Conservation (phyloP, 2,797 vertebrate genomes). For the Phrynocephalus vlangalii region DNA sequence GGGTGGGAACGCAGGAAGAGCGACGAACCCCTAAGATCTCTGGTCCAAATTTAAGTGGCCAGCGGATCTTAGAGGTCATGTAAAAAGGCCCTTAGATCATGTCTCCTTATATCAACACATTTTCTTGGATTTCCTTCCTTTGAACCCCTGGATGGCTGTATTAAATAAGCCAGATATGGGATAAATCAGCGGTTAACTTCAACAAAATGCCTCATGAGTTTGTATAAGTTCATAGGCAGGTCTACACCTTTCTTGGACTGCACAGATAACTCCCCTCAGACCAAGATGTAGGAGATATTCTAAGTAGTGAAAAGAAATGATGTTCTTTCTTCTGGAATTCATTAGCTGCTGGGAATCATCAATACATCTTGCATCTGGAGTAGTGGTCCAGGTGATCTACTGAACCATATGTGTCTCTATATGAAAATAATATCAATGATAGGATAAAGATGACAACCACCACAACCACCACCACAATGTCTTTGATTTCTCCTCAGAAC, state of each 20-base stretch:
- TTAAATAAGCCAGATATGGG: not conserved
- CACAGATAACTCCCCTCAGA: no score
- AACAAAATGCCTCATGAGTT: not conserved
- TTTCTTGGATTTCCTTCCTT: not conserved
- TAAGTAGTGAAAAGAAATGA: not conserved
- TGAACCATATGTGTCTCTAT: not conserved
- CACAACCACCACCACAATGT: no score
- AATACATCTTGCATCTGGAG: not conserved
- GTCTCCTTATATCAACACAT: not conserved
- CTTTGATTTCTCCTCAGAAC: not conserved
- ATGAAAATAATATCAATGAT: not conserved
- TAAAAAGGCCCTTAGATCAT: not conserved
- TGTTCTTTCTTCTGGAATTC: not conserved
- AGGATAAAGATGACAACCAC: not conserved
- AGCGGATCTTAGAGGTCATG: no score
- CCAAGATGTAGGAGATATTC: not conserved
- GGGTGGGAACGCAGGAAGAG: no score
- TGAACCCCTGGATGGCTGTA: not conserved
- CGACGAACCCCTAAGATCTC: no score
- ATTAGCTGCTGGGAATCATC: not conserved
- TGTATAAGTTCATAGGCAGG: not conserved
- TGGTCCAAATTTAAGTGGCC: no score
- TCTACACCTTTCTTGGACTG: not conserved
- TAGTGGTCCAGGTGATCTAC: not conserved
- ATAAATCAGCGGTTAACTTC: not conserved